phyloP scores from a whole-genome alignment of 2,888 invertebrate genomes.

The Drosophila stalkeri region DNA sequence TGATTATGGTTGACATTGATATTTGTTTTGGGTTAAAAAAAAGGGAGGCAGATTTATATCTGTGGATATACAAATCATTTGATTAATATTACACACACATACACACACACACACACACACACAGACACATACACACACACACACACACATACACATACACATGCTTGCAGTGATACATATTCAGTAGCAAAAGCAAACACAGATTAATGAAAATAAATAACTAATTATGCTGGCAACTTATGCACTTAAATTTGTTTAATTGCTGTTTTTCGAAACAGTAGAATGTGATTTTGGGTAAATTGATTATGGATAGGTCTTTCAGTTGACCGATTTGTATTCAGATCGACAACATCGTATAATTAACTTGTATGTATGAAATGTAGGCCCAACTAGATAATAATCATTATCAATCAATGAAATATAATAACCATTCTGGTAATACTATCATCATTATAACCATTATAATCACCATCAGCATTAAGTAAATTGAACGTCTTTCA shows the following conservation, averaged over 20 bases:
- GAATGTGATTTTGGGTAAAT: too few relatives aligned
- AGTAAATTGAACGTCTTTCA: not conserved
- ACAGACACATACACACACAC: not conserved
- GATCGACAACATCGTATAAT: too few relatives aligned
- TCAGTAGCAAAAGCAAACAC: not conserved
- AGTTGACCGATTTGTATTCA: too few relatives aligned
- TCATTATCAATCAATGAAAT: too few relatives aligned
- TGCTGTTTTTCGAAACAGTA: too few relatives aligned
- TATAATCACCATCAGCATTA: not conserved
- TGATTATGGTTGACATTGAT: not conserved
- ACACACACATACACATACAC: not conserved
- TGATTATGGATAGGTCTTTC: not conserved
- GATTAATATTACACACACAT: too few relatives aligned
- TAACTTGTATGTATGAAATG: too few relatives aligned
- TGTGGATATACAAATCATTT: not conserved
- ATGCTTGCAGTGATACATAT: conserved; percentile 3
- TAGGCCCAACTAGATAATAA: too few relatives aligned
- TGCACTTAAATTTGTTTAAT: too few relatives aligned
- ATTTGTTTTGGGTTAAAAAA: not conserved
- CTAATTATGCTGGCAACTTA: not conserved
- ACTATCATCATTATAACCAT: not conserved
- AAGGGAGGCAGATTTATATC: not conserved
- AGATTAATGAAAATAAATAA: conserved; percentile 10
- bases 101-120: not conserved
- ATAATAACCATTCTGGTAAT: too few relatives aligned